Percentiles rank a stretch among this genome's conserved stretches.
phyloP scores from a whole-genome alignment of 2,888 invertebrate genomes.

The Lasioglossum zephyrum region DNA sequence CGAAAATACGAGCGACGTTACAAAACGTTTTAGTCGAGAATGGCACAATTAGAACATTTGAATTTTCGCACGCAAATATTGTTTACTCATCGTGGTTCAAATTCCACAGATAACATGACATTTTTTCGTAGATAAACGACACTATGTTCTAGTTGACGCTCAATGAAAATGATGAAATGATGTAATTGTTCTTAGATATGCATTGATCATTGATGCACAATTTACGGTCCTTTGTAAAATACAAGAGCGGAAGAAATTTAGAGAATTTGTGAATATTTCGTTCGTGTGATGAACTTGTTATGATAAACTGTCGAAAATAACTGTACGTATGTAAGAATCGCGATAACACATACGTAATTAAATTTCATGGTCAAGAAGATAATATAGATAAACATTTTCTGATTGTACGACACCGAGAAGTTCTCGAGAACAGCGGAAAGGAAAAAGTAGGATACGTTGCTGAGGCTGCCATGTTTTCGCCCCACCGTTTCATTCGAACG shows the following conservation, averaged over 20 bases:
- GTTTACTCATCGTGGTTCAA: slow-evolving; percentile 40
- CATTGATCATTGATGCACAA: background rate
- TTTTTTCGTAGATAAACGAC: slow-evolving; percentile 28
- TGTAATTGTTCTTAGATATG: background rate
- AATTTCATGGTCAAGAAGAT: slow-evolving; percentile 1
- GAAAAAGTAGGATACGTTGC: slow-evolving; percentile 25
- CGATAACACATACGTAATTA: background rate
- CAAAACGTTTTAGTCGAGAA: background rate
- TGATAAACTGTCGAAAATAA: background rate
- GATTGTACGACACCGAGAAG: background rate
- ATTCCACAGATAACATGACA: slow-evolving; percentile 40
- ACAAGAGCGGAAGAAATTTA: background rate
- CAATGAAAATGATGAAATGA: background rate
- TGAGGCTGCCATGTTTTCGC: slow-evolving; percentile 76
- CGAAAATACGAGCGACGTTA: background rate
- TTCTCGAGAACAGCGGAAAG: slow-evolving; percentile 2
- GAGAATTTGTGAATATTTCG: slow-evolving; percentile 7
- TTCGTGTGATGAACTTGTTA: background rate
- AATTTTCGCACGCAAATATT: slow-evolving; percentile 36
- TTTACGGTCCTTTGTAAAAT: background rate
- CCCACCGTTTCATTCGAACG: slow-evolving; percentile 73
- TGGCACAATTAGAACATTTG: background rate
- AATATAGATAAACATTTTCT: background rate
- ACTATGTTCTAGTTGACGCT: background rate
- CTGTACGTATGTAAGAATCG: background rate